Evolutionary conservation across 2,113 vertebrate species (phyloP), one percentile per base, ranked within the genome.

Genomic region (Cheirogaleus medius): DNA sequence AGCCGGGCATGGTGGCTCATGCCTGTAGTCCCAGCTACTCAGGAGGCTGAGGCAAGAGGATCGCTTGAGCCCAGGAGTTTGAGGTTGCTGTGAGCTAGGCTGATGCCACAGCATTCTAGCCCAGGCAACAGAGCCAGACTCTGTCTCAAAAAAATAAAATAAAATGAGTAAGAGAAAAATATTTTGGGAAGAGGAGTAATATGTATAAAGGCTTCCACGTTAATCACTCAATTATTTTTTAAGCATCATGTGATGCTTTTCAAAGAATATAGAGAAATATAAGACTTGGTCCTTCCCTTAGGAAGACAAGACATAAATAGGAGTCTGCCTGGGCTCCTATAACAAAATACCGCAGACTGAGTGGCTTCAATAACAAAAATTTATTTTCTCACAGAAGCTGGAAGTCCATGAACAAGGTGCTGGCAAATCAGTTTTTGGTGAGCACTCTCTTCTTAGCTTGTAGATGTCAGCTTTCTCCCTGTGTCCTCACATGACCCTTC

Each of bases 201-300:
- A 39, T 37, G 17, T 56, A 14, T 63, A 77, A 83, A 88, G 23
- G 8, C 12, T 89, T 91, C 15, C 20, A 80, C 25, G 56, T 88
- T 63, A 88, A 92, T 71, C 34, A 68, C 32, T 83, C 58, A 80
- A 87, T 52, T 52, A 80, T 73, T 86, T 58, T 80, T 85, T 56
- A 80, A 89, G 32, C 20, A 73, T 73, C 54, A 54, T 73, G 32
- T 89, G 68, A 95, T 80, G 32, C 9, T 89, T 88, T 80, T 92
- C 80, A 92, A 92, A 96, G 42, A 91, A 77, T 54, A 88, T 52
- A 44, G 71, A 78, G 37, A 78, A 92, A 78, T 64, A 18, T 34
- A 80, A 80, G 44, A 49, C 10, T 58, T 74, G 23, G 37, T 4
- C 34, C 56, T 68, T 94, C 18, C 20, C 8, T 73, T 89, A 34